Evolutionary conservation across 2,888 invertebrate species (phyloP).

Genomic region (Hypolimnas misippus): DNA sequence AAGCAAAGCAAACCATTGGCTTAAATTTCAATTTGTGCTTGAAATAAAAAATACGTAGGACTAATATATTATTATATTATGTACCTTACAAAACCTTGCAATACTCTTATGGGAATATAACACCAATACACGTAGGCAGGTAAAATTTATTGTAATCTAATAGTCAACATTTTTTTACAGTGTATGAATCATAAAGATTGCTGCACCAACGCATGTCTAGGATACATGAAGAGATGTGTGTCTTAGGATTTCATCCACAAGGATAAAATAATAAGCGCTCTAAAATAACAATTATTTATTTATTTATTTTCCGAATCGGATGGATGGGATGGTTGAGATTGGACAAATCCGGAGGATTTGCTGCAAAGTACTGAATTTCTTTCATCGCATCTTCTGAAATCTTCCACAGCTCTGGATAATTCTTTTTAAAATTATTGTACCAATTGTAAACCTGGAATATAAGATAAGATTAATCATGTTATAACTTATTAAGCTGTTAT

Average conservation of each 20-base stretch:
- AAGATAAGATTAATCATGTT: constrained; percentile 6
- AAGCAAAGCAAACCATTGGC: too few relatives aligned
- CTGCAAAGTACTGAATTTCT: constrained; percentile 86
- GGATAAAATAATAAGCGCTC: neutral
- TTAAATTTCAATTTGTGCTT: too few relatives aligned
- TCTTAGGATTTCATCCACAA: constrained; percentile 17
- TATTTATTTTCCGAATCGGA: constrained; percentile 84
- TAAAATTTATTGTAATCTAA: too few relatives aligned
- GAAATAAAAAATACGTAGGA: too few relatives aligned
- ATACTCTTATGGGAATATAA: too few relatives aligned
- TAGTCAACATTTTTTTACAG: constrained; percentile 34
- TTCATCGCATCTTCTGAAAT: constrained; percentile 88
- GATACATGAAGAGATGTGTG: constrained; percentile 47
- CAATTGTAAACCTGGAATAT: constrained; percentile 81
- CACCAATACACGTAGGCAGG: too few relatives aligned
- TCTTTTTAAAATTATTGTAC: constrained; percentile 88
- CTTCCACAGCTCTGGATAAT: constrained; percentile 88
- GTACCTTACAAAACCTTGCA: too few relatives aligned
- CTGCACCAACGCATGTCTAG: constrained; percentile 47
- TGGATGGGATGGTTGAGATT: constrained; percentile 89
- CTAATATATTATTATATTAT: too few relatives aligned
- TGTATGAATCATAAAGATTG: constrained; percentile 47
- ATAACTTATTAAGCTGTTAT: constrained; percentile 12
- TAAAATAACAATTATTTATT: constrained; percentile 46
- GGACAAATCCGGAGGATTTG: constrained; percentile 89